A percentile compares a stretch with the other conserved stretches of the same genome.
Evolutionary conservation across 2,797 vertebrate genomes (phyloP).

Genomic region (Brachyalestes nurse): DNA sequence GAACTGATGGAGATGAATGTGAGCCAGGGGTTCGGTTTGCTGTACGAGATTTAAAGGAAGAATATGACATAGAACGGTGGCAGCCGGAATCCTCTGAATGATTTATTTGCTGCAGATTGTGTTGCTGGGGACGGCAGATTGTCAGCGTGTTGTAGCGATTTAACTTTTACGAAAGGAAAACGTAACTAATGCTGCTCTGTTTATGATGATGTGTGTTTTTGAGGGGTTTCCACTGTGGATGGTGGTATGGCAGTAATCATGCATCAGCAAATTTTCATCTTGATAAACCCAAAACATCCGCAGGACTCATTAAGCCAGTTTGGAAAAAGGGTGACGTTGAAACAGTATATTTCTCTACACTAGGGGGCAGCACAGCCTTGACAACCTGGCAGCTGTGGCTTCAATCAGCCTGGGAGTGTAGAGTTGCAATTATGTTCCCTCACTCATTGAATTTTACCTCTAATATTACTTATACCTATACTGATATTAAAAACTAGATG

Average conservation of each 20-base stretch:
- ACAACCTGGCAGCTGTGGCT: not conserved
- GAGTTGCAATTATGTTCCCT: not conserved
- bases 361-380: constrained; percentile 53
- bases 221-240: no score
- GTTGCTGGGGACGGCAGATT: not conserved
- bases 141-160: not conserved
- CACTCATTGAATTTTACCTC: no score
- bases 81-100: not conserved
- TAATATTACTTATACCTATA: no score
- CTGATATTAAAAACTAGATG: no score
- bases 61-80: not conserved
- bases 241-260: not conserved
- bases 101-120: constrained; percentile 1
- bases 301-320: not conserved
- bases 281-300: not conserved
- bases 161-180: not conserved
- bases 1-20: constrained; percentile 3
- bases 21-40: not conserved
- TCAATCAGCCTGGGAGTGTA: not conserved
- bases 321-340: not conserved
- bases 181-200: not conserved
- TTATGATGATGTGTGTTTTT: not conserved
- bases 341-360: constrained; percentile 18
- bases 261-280: not conserved
- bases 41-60: not conserved